These are phyloP conservation scores for Neoniphon sammara DNA, from an alignment of 2,797 vertebrate genomes.

Conservation along the genomic window DNA sequence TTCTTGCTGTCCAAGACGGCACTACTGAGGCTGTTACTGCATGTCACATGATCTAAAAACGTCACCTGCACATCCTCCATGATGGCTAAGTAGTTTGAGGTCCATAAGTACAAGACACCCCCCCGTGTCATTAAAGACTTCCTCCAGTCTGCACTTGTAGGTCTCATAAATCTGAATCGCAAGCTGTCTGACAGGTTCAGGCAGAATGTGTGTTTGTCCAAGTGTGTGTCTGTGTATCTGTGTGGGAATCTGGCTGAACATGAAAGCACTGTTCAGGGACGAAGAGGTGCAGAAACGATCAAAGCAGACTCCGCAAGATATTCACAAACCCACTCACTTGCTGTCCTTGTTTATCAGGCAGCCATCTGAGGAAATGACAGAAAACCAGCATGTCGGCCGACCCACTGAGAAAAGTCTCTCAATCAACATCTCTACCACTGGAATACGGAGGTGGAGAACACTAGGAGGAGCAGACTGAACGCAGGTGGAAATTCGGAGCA, in stretches of 20 bases:
- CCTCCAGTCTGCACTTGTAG: constrained; percentile 11
- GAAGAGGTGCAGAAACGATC: neutral
- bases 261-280: constrained; percentile 17
- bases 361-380: constrained; percentile 14
- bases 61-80: too few species aligned
- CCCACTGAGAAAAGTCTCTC: constrained; percentile 3
- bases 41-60: neutral
- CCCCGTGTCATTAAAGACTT: constrained; percentile 43
- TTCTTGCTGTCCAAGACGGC: too few species aligned
- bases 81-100: neutral
- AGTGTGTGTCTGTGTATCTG: neutral
- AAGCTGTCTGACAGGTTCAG: constrained; percentile 21
- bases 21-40: too few species aligned
- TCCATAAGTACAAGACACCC: constrained; percentile 8
- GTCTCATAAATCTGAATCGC: constrained; percentile 17
- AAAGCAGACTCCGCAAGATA: neutral
- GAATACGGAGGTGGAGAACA: neutral
- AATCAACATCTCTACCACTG: neutral
- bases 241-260: constrained; percentile 5
- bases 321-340: neutral
- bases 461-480: neutral
- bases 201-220: neutral
- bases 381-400: neutral
- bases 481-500: constrained; percentile 7
- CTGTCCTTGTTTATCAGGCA: constrained; percentile 10